Percentiles rank a stretch among this genome's conserved stretches.
phyloP scores from a whole-genome alignment of 2,113 vertebrate genomes.

The Alouatta palliata region DNA sequence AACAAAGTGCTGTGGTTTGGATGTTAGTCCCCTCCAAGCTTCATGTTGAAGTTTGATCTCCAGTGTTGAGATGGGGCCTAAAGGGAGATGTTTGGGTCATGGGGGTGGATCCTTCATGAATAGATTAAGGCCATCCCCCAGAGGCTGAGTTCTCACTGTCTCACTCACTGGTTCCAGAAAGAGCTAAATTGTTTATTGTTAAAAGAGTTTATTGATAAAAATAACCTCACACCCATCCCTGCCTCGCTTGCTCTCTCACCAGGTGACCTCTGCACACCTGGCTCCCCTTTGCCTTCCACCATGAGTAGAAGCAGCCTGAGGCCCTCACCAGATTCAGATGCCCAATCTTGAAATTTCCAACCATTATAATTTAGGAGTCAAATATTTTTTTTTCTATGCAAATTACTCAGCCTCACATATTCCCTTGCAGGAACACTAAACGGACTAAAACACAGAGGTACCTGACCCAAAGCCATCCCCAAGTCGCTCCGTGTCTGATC shows the following conservation, averaged over 20 bases:
- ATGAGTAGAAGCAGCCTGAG: background rate
- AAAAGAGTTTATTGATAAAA: background rate
- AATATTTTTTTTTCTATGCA: background rate
- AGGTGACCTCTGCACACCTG: background rate
- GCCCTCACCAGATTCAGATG: background rate
- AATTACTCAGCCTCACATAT: background rate
- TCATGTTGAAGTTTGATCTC: background rate
- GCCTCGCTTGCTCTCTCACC: background rate
- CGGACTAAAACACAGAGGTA: background rate
- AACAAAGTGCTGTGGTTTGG: background rate
- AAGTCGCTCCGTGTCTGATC: fast-evolving
- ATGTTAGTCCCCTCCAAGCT: background rate
- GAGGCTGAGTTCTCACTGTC: background rate
- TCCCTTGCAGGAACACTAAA: background rate
- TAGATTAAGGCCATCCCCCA: background rate
- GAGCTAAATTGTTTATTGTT: background rate
- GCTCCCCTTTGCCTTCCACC: background rate
- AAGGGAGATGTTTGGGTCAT: background rate
- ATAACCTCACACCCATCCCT: no score
- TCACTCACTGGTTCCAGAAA: background rate
- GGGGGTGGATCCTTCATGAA: background rate
- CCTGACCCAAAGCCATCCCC: background rate
- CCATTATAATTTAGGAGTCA: background rate
- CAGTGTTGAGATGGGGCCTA: background rate
- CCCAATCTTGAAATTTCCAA: background rate